phyloP scores from a whole-genome alignment of 2,113 vertebrate genomes.

The Cichladusa arquata region DNA sequence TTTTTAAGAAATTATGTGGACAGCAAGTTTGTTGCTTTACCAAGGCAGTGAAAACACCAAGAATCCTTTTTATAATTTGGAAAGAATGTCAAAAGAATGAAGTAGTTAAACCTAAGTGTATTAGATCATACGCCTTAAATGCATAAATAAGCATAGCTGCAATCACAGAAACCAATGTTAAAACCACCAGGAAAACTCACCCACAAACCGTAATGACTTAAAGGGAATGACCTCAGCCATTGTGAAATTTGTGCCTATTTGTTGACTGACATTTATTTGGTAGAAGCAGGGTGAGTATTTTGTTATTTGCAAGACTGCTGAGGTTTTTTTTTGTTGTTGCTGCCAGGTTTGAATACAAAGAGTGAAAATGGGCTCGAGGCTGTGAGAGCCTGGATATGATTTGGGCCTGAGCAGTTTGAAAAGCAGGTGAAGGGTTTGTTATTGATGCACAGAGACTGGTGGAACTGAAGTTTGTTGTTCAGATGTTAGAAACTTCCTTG shows the following conservation, averaged over 20 bases:
- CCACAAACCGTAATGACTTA: conserved; percentile 49
- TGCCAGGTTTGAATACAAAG: conserved; percentile 16
- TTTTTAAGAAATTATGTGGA: conserved; percentile 72
- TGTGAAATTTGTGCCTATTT: conserved; percentile 67
- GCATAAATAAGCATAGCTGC: conserved; percentile 74
- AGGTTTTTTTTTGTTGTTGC: not conserved
- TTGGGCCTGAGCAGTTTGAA: not conserved
- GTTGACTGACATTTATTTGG: conserved; percentile 58
- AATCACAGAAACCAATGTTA: conserved; percentile 71
- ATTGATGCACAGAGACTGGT: not conserved
- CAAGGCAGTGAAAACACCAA: conserved; percentile 76
- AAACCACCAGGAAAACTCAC: conserved; percentile 68
- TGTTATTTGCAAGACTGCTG: conserved; percentile 5
- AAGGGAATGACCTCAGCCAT: conserved; percentile 66
- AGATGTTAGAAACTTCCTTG: conserved; percentile 2
- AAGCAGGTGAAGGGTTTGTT: conserved; percentile 22
- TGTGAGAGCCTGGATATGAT: not conserved
- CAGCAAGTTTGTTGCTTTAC: conserved; percentile 78
- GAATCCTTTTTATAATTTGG: conserved; percentile 79
- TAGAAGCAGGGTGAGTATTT: not conserved
- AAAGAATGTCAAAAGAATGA: conserved; percentile 75
- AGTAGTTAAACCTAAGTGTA: conserved; percentile 75
- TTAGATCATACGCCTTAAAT: conserved; percentile 76
- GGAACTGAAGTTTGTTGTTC: not conserved
- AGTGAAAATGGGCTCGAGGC: not conserved